Conservation (phyloP, 2,113 vertebrate genomes). For the Hippoglossus stenolepis region DNA sequence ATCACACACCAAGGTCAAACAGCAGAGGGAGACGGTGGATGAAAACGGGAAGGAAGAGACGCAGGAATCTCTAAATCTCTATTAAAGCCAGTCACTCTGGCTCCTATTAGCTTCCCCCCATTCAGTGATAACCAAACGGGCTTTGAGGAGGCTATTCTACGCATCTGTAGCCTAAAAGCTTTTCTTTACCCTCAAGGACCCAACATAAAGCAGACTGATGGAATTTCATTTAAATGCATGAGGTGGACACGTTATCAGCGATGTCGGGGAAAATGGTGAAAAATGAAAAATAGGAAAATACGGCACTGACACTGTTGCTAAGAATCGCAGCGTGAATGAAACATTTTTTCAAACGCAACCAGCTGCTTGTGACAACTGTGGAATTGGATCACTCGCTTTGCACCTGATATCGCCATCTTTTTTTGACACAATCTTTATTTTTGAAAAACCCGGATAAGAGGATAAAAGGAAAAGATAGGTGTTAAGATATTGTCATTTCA, state of each 20-base stretch:
- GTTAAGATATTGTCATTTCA: not conserved
- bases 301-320: not conserved
- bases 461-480: not conserved
- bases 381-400: not conserved
- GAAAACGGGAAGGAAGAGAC: conserved; percentile 9
- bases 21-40: conserved; percentile 4
- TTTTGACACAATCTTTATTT: not conserved
- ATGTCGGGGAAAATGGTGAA: conserved; percentile 27
- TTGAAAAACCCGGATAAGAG: not conserved
- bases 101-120: conserved; percentile 53
- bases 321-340: not conserved
- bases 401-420: not conserved
- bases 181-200: conserved; percentile 23
- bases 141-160: conserved; percentile 33
- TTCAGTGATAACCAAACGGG: conserved; percentile 57
- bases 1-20: conserved; percentile 62
- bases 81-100: conserved; percentile 58
- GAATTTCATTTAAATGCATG: conserved; percentile 63
- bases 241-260: conserved; percentile 51
- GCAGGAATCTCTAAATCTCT: conserved; percentile 67
- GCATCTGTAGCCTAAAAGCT: conserved; percentile 33
- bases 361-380: conserved; percentile 13
- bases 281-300: conserved; percentile 22
- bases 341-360: not conserved
- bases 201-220: not conserved